Evolutionary conservation across 2,797 vertebrate genomes (phyloP).

Genomic region (Pteropus rufus): DNA sequence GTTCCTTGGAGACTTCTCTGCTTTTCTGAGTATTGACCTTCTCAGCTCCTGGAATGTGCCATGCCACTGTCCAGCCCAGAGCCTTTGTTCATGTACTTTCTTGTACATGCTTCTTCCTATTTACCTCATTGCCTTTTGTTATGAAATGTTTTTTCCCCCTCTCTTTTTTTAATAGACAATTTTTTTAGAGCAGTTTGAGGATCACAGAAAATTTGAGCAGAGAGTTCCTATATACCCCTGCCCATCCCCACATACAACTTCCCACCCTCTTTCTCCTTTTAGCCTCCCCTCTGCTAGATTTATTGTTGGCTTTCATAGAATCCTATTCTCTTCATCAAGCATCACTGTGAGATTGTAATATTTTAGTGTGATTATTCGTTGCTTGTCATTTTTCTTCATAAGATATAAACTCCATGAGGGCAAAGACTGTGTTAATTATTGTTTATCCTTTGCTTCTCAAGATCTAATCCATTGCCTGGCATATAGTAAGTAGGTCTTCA

Average conservation of each 20-base stretch:
- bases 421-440: not conserved
- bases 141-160: not conserved
- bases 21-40: not conserved
- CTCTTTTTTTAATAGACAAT: not conserved
- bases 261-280: not conserved
- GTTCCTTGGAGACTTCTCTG: not conserved
- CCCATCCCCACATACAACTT: accelerated
- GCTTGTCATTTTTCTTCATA: not conserved
- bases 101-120: not conserved
- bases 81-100: not conserved
- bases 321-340: not conserved
- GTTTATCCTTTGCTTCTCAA: not conserved
- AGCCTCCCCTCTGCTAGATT: not conserved
- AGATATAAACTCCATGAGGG: not conserved
- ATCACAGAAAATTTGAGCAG: not conserved
- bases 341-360: not conserved
- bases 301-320: not conserved
- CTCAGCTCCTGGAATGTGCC: not conserved
- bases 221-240: not conserved
- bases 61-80: not conserved
- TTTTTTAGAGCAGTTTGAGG: not conserved
- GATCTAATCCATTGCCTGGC: not conserved
- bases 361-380: not conserved
- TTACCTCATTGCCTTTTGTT: not conserved
- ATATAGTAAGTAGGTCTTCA: not conserved